phyloP scores from a whole-genome alignment of 2,113 vertebrate species.

The Cygnus buccinator region DNA sequence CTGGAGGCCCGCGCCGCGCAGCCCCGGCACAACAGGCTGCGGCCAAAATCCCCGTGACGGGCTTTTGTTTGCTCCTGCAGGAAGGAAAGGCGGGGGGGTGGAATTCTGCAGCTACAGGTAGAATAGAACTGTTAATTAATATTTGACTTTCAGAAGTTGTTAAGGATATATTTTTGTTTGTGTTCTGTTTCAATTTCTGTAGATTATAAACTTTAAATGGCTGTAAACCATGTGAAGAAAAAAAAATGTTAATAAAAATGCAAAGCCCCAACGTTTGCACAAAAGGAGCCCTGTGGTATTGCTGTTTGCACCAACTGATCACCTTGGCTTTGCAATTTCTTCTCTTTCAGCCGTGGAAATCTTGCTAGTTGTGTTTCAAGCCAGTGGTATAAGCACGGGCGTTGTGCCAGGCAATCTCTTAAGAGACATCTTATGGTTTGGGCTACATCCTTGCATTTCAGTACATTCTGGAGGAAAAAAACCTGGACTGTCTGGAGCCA shows the following conservation, averaged over 20 bases:
- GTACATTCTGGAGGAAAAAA: constrained; percentile 26
- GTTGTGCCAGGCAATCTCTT: constrained; percentile 14
- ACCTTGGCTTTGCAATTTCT: not conserved
- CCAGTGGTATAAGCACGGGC: constrained; percentile 42
- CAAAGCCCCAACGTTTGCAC: constrained; percentile 79
- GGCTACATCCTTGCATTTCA: constrained; percentile 52
- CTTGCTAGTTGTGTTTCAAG: not conserved
- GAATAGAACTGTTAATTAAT: constrained; percentile 77
- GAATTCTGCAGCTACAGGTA: constrained; percentile 67
- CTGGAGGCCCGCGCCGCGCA: not conserved
- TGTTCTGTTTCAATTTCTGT: constrained; percentile 82
- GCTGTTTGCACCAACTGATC: constrained; percentile 53
- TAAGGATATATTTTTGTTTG: constrained; percentile 85
- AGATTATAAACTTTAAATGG: constrained; percentile 83
- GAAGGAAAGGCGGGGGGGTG: constrained; percentile 3
- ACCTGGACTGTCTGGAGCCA: constrained; percentile 63
- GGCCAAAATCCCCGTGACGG: not conserved
- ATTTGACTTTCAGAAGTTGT: constrained; percentile 77
- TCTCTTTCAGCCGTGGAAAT: not conserved
- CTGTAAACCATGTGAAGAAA: constrained; percentile 79
- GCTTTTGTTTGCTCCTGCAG: constrained; percentile 25
- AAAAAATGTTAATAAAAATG: constrained; percentile 82
- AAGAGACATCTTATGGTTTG: constrained; percentile 52
- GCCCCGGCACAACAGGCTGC: constrained; percentile 12
- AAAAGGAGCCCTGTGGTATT: constrained; percentile 67